A percentile compares a stretch with the other conserved stretches of the same genome.
phyloP scores from a whole-genome alignment of 2,797 vertebrate species.

The Steatocranus sp. region DNA sequence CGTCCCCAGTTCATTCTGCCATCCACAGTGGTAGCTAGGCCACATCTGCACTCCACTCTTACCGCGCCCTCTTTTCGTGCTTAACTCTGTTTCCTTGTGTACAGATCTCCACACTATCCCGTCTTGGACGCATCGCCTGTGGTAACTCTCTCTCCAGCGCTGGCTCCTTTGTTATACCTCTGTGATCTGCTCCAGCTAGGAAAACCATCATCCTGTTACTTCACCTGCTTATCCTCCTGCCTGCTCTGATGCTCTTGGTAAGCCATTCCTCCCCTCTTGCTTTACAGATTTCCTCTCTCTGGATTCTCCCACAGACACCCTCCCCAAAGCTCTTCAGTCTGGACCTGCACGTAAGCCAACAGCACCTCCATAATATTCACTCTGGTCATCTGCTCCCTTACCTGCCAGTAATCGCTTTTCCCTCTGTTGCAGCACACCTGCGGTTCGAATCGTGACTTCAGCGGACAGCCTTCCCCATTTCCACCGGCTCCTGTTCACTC shows the following conservation, averaged over 20 bases:
- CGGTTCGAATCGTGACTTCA: background rate
- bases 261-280: background rate
- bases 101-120: background rate
- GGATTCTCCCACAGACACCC: background rate
- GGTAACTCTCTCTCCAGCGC: background rate
- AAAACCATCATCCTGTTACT: background rate
- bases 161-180: background rate
- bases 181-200: background rate
- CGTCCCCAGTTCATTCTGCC: fast-evolving
- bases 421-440: background rate
- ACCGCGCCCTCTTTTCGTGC: fast-evolving
- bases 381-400: background rate
- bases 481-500: background rate
- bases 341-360: background rate
- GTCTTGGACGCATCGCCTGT: background rate
- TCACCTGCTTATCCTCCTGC: background rate
- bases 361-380: background rate
- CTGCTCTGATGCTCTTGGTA: background rate
- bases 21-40: background rate
- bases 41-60: background rate
- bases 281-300: background rate
- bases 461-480: background rate
- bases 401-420: background rate
- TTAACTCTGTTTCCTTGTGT: background rate
- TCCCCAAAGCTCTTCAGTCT: background rate